Conservation (phyloP, 2,113 vertebrate genomes). For the Telmatochromis brichardi region DNA sequence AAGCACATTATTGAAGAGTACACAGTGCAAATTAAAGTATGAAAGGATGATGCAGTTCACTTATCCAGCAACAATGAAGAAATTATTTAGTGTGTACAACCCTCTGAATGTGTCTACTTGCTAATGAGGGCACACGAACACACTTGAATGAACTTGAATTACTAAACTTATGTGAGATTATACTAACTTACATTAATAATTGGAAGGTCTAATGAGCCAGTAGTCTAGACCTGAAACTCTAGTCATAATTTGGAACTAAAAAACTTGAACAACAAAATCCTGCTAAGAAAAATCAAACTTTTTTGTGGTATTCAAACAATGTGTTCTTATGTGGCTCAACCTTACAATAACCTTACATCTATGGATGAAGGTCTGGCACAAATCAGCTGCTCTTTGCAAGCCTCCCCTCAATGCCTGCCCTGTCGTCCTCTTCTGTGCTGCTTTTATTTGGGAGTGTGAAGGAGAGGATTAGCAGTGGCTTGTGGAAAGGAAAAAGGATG, state of each 20-base stretch:
- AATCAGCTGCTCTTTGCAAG: not conserved
- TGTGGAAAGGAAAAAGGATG: not conserved
- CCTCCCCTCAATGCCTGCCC: not conserved
- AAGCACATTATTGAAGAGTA: not conserved
- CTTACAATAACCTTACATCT: not conserved
- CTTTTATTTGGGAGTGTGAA: conserved; percentile 37
- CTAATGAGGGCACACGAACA: not conserved
- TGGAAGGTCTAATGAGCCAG: not conserved
- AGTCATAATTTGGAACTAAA: not conserved
- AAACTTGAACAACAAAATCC: not conserved
- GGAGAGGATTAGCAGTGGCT: conserved; percentile 30
- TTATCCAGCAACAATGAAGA: not conserved
- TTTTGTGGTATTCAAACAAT: not conserved
- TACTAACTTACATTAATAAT: not conserved
- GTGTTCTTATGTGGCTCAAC: not conserved
- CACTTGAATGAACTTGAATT: not conserved
- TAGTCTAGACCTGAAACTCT: not conserved
- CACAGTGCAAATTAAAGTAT: not conserved
- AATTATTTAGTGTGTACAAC: not conserved
- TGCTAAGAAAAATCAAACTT: not conserved
- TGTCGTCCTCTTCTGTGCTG: not conserved
- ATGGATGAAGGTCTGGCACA: not conserved
- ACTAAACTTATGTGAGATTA: not conserved
- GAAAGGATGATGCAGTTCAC: not conserved
- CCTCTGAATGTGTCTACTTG: not conserved